Base-by-base conservation (phyloP, 1,140 invertebrate species). In the Caenorhabditis latens region DNA sequence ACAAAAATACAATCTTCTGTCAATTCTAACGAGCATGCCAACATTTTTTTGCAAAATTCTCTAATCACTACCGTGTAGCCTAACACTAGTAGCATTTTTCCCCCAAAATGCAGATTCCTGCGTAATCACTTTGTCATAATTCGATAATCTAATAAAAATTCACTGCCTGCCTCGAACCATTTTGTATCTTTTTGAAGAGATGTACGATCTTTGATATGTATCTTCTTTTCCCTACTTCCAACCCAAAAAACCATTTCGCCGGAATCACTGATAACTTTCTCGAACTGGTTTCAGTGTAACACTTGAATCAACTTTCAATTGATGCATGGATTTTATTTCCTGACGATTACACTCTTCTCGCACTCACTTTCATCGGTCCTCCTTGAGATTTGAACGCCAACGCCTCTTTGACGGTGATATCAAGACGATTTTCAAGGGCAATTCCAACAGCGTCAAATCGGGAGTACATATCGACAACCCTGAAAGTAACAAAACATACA, bases 401-500 rank as follows among this genome's bases (percentile, higher is more conserved):
- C 8, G 87, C 87, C 40, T 88, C 87, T 24, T 85, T 16, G 40
- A 88, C 87, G 5, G 87, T 88, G 55, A 85, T 61, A 55, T 88
- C 87, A 4, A 88, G 67, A 61, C 84, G 67, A 42, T 88, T 85
- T 61, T 84, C 83, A 19, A 83, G 82, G 4, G 87, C 87, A 19
- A 88, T 88, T 58, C 87, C 87, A 19, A 88, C 84, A 3, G 87
- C 87, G 48, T 88, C 87, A 46, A 88, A 88, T 7, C 87, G 43
- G 14, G 87, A 88, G 63, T 87, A 87, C 55, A 87, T 87, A 42
- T 87, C 86, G 24, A 87, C 86, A 19, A 87, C 86, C 43, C 86
- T 87, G 86, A 57, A 79, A 75, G 32, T 32, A 32, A 32, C 32
- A 32, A 32, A 32, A 32, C 32, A 32, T 32, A 32, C 32, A 32